Percentiles rank a stretch among this genome's conserved stretches.
phyloP scores from a whole-genome alignment of 2,797 vertebrate genomes.

The Aeoliscus strigatus region DNA sequence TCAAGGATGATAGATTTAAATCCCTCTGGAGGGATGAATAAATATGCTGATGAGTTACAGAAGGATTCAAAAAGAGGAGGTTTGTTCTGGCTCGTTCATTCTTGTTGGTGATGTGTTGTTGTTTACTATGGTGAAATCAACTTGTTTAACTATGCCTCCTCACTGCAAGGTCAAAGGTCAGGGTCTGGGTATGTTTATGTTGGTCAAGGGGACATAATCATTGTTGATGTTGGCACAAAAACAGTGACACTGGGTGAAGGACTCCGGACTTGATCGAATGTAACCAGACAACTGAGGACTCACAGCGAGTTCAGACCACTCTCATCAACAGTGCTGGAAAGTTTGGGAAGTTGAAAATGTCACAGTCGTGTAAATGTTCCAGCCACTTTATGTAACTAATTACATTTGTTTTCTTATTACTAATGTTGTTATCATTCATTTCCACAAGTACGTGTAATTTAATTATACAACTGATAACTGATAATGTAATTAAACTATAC shows the following conservation, averaged over 20 bases:
- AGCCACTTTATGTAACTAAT: too few species aligned
- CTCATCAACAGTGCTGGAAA: neutral
- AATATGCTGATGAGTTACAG: neutral
- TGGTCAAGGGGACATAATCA: slow-evolving; percentile 1
- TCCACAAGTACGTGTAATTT: too few species aligned
- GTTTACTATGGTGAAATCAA: neutral
- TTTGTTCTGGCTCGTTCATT: slow-evolving; percentile 3
- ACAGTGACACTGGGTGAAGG: slow-evolving; percentile 3
- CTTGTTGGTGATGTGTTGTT: too few species aligned
- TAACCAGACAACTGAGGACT: slow-evolving; percentile 4
- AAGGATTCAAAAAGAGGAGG: neutral
- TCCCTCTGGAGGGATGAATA: slow-evolving; percentile 8
- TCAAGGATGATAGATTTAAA: slow-evolving; percentile 3
- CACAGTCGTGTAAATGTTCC: neutral
- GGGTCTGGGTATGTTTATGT: neutral
- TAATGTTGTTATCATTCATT: too few species aligned
- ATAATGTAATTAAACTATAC: too few species aligned
- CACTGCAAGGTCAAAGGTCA: slow-evolving; percentile 4
- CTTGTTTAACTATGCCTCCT: neutral
- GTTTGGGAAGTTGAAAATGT: neutral
- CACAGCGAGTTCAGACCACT: neutral
- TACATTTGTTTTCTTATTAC: too few species aligned
- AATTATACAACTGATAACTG: too few species aligned
- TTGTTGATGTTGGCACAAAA: neutral
- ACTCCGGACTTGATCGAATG: slow-evolving; percentile 12